Percentiles rank a stretch among this genome's conserved stretches.
phyloP scores from a whole-genome alignment of 2,888 invertebrate species.

The Macrophya annulata region DNA sequence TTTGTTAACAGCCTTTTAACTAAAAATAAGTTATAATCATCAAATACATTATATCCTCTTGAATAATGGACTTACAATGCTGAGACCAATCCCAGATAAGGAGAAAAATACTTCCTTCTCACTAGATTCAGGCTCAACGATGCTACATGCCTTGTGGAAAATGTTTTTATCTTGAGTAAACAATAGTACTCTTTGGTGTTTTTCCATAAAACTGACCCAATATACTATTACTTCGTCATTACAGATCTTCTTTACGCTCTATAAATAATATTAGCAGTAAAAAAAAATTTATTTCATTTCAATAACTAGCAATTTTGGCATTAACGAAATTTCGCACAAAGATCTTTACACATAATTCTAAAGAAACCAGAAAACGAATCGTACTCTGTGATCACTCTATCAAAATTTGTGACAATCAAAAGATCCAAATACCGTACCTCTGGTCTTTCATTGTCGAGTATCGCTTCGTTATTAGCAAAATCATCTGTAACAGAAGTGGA shows the following conservation, averaged over 20 bases:
- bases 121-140: conserved; percentile 86
- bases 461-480: conserved; percentile 79
- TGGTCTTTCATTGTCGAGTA: conserved; percentile 59
- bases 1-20: background rate
- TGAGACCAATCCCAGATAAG: conserved; percentile 85
- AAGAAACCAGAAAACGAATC: background rate
- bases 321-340: too few relatives aligned
- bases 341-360: too few relatives aligned
- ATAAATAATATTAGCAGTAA: conserved; percentile 5
- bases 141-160: conserved; percentile 71
- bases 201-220: conserved; percentile 91
- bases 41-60: background rate
- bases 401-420: background rate
- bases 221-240: conserved; percentile 90
- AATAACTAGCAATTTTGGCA: background rate
- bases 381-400: background rate
- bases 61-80: conserved; percentile 79
- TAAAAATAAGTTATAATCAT: background rate
- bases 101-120: conserved; percentile 87
- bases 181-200: conserved; percentile 87
- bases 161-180: conserved; percentile 90
- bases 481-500: conserved; percentile 80
- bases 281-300: conserved; percentile 5
- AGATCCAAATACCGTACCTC: conserved; percentile 38
- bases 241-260: conserved; percentile 80